Conservation (phyloP, 2,797 vertebrate species). For the Odontamblyopus rebecca region DNA sequence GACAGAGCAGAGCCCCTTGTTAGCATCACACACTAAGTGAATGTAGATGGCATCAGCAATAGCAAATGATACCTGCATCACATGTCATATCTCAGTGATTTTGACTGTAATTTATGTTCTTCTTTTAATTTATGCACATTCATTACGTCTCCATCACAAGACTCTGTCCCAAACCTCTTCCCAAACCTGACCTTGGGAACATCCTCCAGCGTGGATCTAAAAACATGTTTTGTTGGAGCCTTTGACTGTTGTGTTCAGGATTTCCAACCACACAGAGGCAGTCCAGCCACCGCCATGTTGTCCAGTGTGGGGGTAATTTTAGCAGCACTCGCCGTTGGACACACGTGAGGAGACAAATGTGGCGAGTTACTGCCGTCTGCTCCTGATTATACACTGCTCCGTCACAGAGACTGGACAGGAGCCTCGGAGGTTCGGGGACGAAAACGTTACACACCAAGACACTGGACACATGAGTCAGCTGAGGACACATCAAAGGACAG, state of each 20-base stretch:
- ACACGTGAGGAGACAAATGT: constrained; percentile 13
- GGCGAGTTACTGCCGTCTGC: constrained; percentile 7
- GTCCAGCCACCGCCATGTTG: constrained; percentile 24
- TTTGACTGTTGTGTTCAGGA: constrained; percentile 14
- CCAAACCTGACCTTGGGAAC: background rate
- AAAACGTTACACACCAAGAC: background rate
- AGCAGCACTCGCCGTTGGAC: constrained; percentile 51
- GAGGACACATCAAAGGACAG: too few relatives aligned
- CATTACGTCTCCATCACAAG: background rate
- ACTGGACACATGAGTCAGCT: too few relatives aligned
- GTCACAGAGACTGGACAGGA: too few relatives aligned
- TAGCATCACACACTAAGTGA: too few relatives aligned
- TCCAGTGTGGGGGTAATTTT: constrained; percentile 28
- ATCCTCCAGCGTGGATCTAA: background rate
- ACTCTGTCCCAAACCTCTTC: background rate
- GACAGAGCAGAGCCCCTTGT: too few relatives aligned
- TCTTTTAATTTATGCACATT: background rate
- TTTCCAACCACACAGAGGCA: constrained; percentile 32
- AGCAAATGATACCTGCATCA: too few relatives aligned
- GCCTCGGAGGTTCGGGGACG: background rate
- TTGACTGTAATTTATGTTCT: background rate
- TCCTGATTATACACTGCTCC: background rate
- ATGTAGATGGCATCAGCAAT: too few relatives aligned
- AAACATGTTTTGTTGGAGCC: constrained; percentile 6
- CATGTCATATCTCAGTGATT: too few relatives aligned